These are phyloP conservation scores for Lynx canadensis DNA, from an alignment of 2,113 vertebrate genomes.

Conservation along the genomic window DNA sequence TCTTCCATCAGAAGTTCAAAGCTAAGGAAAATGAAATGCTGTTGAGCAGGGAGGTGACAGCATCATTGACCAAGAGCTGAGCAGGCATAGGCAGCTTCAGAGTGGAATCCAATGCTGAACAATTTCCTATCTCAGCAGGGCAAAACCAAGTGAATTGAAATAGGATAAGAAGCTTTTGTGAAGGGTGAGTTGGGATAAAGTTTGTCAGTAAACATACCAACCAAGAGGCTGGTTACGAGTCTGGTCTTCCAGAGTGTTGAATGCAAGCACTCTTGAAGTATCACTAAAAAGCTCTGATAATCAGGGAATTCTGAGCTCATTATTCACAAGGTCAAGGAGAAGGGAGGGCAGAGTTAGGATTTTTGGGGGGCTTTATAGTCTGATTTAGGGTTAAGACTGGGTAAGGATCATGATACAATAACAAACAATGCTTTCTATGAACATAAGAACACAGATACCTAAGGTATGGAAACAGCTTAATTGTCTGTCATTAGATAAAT, in stretches of 20 bases:
- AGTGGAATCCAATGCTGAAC: neutral
- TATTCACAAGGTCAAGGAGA: neutral
- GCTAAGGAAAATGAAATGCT: neutral
- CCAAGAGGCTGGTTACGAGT: neutral
- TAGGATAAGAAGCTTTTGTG: neutral
- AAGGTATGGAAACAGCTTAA: neutral
- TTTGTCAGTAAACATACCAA: neutral
- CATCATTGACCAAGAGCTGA: neutral
- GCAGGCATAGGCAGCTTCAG: neutral
- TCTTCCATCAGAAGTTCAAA: neutral
- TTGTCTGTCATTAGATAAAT: neutral
- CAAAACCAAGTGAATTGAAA: neutral
- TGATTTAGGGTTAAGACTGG: neutral
- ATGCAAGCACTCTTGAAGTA: neutral
- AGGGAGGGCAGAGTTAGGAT: neutral
- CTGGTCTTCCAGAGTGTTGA: neutral
- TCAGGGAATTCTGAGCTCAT: neutral
- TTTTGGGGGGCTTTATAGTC: neutral
- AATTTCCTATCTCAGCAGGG: neutral
- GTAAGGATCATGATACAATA: neutral
- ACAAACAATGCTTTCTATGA: neutral
- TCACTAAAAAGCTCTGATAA: neutral
- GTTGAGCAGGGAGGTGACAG: neutral
- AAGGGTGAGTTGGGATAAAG: neutral
- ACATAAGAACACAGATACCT: neutral